Conservation (phyloP, 2,113 vertebrate species). For the Pygoscelis adeliae region DNA sequence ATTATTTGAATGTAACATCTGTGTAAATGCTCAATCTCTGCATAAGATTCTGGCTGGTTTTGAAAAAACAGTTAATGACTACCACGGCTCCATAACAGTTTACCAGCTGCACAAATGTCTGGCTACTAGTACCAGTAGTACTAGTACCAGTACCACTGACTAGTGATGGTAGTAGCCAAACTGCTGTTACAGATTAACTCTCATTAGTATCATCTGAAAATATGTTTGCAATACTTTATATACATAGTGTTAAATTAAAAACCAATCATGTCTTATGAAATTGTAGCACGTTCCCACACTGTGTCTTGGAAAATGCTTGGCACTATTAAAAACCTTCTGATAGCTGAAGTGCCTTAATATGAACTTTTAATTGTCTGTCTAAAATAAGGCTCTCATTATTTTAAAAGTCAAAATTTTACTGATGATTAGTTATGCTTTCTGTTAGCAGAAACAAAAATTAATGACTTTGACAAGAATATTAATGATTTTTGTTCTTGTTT, state of each 20-base stretch:
- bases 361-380: neutral
- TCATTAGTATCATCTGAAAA: neutral
- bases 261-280: neutral
- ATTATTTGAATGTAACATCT: neutral
- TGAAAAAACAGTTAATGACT: neutral
- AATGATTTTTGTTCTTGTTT: neutral
- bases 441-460: neutral
- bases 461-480: neutral
- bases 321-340: neutral
- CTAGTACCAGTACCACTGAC: neutral
- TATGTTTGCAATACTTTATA: neutral
- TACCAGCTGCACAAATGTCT: neutral
- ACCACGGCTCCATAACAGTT: neutral
- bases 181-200: neutral
- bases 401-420: neutral
- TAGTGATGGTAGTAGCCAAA: neutral
- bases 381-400: neutral
- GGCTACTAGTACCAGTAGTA: neutral
- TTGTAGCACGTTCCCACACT: neutral
- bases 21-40: neutral
- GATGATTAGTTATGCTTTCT: neutral
- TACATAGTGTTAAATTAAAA: neutral
- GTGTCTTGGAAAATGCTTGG: neutral
- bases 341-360: neutral
- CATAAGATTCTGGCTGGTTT: neutral